phyloP scores from a whole-genome alignment of 2,797 vertebrate species.

The Enteromius fasciolatus region DNA sequence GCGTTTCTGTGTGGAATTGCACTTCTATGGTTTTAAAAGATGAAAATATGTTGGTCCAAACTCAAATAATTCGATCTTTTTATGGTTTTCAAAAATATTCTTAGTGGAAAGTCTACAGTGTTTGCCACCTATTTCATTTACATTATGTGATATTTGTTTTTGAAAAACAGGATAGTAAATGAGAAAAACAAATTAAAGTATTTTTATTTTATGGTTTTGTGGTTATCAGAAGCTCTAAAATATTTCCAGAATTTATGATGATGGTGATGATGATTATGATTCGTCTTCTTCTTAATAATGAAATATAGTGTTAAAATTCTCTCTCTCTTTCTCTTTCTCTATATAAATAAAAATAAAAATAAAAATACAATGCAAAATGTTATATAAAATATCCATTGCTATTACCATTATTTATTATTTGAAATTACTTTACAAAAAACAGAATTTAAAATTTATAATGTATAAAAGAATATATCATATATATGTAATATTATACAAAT shows the following conservation, averaged over 20 bases:
- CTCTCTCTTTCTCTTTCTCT: no score
- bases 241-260: background rate
- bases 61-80: background rate
- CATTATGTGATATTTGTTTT: background rate
- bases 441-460: no score
- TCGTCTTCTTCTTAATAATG: background rate
- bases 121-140: background rate
- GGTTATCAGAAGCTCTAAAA: background rate
- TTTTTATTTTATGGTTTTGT: background rate
- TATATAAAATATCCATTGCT: background rate
- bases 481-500: no score
- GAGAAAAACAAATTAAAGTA: background rate
- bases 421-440: no score
- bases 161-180: background rate
- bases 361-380: background rate
- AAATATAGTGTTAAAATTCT: background rate
- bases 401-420: background rate
- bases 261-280: background rate
- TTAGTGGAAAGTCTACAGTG: background rate
- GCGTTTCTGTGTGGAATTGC: constrained; percentile 28
- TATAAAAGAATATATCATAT: no score
- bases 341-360: no score
- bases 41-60: constrained; percentile 10
- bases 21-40: background rate
- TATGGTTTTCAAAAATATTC: background rate